Percentiles rank a stretch among this genome's conserved stretches.
phyloP scores from a whole-genome alignment of 2,797 vertebrate genomes.

The Chelonia mydas region DNA sequence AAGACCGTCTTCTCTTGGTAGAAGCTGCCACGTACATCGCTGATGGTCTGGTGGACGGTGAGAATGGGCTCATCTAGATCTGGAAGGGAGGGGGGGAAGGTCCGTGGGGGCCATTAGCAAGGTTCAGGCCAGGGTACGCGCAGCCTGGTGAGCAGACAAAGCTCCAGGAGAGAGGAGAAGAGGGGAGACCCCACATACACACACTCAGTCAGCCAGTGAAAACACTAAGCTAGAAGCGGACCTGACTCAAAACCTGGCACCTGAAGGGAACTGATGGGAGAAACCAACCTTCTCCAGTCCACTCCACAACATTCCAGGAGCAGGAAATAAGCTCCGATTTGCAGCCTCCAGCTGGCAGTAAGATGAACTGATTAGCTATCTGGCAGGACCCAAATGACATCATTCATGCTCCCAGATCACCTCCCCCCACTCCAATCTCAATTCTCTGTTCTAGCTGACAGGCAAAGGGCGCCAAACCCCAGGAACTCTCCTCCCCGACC shows the following conservation, averaged over 20 bases:
- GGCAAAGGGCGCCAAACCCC: background rate
- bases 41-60: slow-evolving; percentile 97
- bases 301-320: slow-evolving; percentile 51
- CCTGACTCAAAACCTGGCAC: background rate
- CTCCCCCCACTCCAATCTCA: background rate
- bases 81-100: slow-evolving; percentile 77
- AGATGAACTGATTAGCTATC: background rate
- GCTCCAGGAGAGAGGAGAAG: background rate
- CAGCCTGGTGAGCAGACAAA: slow-evolving; percentile 25
- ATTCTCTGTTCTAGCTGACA: background rate
- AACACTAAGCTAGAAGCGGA: slow-evolving; percentile 18
- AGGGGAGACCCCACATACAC: background rate
- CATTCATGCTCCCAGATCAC: background rate
- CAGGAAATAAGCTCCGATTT: background rate
- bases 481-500: background rate
- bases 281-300: slow-evolving; percentile 13
- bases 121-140: rapidly evolving
- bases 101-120: slow-evolving; percentile 47
- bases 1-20: slow-evolving; percentile 99
- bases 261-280: slow-evolving; percentile 47
- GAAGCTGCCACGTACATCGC: slow-evolving; percentile 95
- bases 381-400: background rate
- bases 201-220: background rate
- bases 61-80: slow-evolving; percentile 94
- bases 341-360: background rate